Conservation (phyloP, 1,140 invertebrate species). For the Nixonia krombeini region DNA sequence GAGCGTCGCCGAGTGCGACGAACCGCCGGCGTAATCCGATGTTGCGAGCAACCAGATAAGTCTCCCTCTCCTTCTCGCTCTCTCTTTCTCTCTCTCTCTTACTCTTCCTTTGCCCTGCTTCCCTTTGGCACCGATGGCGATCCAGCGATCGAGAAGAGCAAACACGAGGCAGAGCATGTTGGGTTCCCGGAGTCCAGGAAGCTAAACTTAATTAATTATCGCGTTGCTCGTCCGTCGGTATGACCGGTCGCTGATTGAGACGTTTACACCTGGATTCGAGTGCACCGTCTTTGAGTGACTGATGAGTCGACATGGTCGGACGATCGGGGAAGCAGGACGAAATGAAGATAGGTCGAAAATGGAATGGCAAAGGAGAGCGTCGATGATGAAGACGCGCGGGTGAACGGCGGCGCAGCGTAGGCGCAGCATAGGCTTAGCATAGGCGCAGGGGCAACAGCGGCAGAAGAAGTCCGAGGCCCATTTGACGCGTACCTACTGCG, state of each 20-base stretch:
- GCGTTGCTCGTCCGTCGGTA: too few species aligned
- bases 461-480: conserved; percentile 35
- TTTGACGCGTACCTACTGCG: conserved; percentile 37
- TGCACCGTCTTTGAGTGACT: too few species aligned
- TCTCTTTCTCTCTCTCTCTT: not conserved
- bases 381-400: conserved; percentile 37
- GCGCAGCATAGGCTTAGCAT: conserved; percentile 37
- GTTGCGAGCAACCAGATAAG: conserved; percentile 22
- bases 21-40: conserved; percentile 32
- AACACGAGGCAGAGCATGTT: conserved; percentile 23
- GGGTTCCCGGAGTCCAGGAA: too few species aligned
- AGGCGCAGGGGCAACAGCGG: conserved; percentile 36
- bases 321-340: too few species aligned
- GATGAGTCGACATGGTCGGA: too few species aligned
- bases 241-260: too few species aligned
- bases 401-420: conserved; percentile 25
- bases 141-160: conserved; percentile 17
- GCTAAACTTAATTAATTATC: not conserved
- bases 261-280: too few species aligned
- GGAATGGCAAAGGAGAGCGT: conserved; percentile 29
- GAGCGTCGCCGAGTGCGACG: conserved; percentile 49
- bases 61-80: too few species aligned
- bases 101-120: not conserved
- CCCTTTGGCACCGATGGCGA: conserved; percentile 12
- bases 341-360: too few species aligned